phyloP scores from a whole-genome alignment of 2,113 vertebrate species.

The Nycticorax nycticorax region DNA sequence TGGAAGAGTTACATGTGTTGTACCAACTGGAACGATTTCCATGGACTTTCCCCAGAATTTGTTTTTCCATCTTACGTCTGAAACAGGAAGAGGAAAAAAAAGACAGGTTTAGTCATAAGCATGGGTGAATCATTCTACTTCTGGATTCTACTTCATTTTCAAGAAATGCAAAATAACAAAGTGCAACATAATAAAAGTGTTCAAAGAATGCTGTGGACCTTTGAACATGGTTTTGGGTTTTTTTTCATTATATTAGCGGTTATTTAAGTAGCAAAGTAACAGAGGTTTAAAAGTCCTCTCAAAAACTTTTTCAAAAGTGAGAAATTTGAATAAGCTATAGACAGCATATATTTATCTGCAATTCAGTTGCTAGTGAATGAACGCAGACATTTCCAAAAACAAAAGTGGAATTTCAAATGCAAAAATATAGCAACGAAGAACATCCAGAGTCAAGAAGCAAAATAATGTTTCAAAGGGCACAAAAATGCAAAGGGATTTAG shows the following conservation, averaged over 20 bases:
- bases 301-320: neutral
- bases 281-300: neutral
- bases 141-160: neutral
- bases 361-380: neutral
- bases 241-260: neutral
- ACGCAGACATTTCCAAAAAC: neutral
- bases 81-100: slow-evolving; percentile 24
- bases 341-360: neutral
- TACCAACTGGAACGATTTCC: slow-evolving; percentile 96
- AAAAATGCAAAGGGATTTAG: neutral
- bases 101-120: neutral
- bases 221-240: rapidly evolving
- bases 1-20: slow-evolving; percentile 88
- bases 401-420: neutral
- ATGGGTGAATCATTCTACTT: neutral
- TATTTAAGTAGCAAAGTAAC: neutral
- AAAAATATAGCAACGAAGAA: neutral
- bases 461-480: neutral
- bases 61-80: slow-evolving; percentile 98
- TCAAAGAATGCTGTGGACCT: neutral
- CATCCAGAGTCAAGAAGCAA: neutral
- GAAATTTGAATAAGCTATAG: neutral
- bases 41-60: slow-evolving; percentile 99
- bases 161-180: neutral
- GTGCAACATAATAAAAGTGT: neutral